Evolutionary conservation across 2,888 invertebrate genomes (phyloP).

Genomic region (Homarus gammarus): DNA sequence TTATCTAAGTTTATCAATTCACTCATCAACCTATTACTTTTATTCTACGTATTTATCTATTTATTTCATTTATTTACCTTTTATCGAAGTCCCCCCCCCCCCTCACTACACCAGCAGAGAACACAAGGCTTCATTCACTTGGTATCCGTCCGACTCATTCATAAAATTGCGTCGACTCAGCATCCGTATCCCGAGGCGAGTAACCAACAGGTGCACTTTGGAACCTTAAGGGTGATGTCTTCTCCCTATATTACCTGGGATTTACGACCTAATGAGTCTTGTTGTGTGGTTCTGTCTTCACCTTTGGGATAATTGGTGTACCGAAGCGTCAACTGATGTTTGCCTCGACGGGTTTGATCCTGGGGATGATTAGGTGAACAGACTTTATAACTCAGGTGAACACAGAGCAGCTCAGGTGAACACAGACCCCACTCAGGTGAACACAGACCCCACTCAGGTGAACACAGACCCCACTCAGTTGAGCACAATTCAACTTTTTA

Average conservation of each 20-base stretch:
- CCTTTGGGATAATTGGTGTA: not conserved
- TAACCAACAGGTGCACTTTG: conserved; percentile 33
- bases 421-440: not conserved
- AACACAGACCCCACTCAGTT: not conserved
- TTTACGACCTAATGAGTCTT: not conserved
- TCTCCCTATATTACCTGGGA: not conserved
- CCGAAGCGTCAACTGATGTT: not conserved
- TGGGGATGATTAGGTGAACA: too few species aligned
- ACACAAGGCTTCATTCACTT: too few species aligned
- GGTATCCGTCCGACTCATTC: conserved; percentile 46
- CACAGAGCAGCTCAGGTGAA: too few species aligned
- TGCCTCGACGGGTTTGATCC: too few species aligned
- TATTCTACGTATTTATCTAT: too few species aligned
- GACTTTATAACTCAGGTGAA: too few species aligned
- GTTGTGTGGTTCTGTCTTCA: not conserved
- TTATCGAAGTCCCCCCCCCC: too few species aligned
- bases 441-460: not conserved
- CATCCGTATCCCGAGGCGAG: conserved; percentile 49
- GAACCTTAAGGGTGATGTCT: conserved; percentile 22
- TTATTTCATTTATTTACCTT: too few species aligned
- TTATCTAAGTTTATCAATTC: too few species aligned
- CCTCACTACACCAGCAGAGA: too few species aligned
- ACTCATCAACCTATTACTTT: too few species aligned
- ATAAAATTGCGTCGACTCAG: conserved; percentile 57
- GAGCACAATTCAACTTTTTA: not conserved